Evolutionary conservation across 2,888 invertebrate genomes (phyloP).

Genomic region (Euplexia lucipara): DNA sequence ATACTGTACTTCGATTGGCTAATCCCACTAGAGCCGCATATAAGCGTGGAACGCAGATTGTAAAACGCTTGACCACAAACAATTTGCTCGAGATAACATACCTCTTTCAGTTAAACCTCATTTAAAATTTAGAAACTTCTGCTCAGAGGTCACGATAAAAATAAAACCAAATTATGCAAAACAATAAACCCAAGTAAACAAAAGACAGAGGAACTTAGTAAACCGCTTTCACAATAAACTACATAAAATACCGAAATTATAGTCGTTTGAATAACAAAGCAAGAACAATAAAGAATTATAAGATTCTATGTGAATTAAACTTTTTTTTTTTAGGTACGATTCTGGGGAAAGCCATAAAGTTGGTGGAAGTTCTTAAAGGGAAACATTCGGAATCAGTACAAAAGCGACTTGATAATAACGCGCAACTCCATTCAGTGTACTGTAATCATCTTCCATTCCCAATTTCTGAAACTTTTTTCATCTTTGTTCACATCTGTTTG

Average conservation of each 20-base stretch:
- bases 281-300: slow-evolving; percentile 79
- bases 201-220: slow-evolving; percentile 45
- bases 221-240: slow-evolving; percentile 49
- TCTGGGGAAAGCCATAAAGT: slow-evolving; percentile 78
- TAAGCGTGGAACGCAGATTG: not conserved
- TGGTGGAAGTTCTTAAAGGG: slow-evolving; percentile 78
- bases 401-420: slow-evolving; percentile 88
- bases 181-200: slow-evolving; percentile 46
- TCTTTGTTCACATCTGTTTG: slow-evolving; percentile 89
- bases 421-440: slow-evolving; percentile 88
- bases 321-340: slow-evolving; percentile 76
- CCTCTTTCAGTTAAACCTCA: slow-evolving; percentile 1
- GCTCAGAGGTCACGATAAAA: slow-evolving; percentile 21
- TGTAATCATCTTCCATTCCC: slow-evolving; percentile 88
- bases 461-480: slow-evolving; percentile 89
- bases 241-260: slow-evolving; percentile 51
- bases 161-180: slow-evolving; percentile 40
- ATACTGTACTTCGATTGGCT: not conserved
- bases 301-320: slow-evolving; percentile 81
- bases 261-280: slow-evolving; percentile 63
- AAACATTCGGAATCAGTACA: slow-evolving; percentile 87
- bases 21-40: not conserved
- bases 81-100: not conserved
- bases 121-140: slow-evolving; percentile 29
- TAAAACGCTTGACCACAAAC: not conserved